Percentiles rank a stretch among this genome's conserved stretches.
Conservation (phyloP, 2,888 invertebrate species). For the Drosophila tripunctata region DNA sequence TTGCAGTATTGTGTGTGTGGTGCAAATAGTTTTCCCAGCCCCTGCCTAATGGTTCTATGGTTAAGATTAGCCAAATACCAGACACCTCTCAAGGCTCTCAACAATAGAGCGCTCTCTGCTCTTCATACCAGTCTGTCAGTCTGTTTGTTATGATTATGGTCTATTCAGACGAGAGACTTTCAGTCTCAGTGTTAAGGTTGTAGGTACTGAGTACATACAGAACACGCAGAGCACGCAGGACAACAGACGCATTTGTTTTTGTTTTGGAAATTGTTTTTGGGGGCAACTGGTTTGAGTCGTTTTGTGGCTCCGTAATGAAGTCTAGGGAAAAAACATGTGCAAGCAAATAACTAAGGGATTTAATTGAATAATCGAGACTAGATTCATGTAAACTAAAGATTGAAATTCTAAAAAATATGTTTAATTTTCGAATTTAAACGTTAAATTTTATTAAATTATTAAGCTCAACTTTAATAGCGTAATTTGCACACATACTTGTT, state of each 20-base stretch:
- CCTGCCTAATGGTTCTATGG: slow-evolving; percentile 56
- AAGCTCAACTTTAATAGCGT: no score
- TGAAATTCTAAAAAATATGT: background rate
- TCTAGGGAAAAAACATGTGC: background rate
- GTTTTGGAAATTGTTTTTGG: slow-evolving; percentile 11
- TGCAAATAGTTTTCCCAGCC: slow-evolving; percentile 37
- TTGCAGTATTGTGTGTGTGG: slow-evolving; percentile 1
- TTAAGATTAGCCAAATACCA: slow-evolving; percentile 62
- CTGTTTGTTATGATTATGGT: slow-evolving; percentile 47
- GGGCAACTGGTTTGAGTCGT: slow-evolving; percentile 15
- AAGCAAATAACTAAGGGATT: slow-evolving; percentile 1
- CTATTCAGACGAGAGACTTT: slow-evolving; percentile 11
- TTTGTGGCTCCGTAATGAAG: slow-evolving; percentile 34
- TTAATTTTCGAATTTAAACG: no score
- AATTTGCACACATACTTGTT: background rate
- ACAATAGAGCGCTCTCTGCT: slow-evolving; percentile 6
- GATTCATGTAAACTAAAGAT: background rate
- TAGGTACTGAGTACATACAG: background rate
- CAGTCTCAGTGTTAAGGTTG: slow-evolving; percentile 15
- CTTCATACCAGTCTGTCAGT: slow-evolving; percentile 12
- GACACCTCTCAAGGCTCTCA: slow-evolving; percentile 54
- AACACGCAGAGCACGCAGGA: background rate
- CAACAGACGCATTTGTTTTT: slow-evolving; percentile 37
- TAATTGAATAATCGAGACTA: background rate
- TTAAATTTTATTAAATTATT: no score